Conservation (phyloP, 2,888 invertebrate genomes). For the Cotesia congregata region DNA sequence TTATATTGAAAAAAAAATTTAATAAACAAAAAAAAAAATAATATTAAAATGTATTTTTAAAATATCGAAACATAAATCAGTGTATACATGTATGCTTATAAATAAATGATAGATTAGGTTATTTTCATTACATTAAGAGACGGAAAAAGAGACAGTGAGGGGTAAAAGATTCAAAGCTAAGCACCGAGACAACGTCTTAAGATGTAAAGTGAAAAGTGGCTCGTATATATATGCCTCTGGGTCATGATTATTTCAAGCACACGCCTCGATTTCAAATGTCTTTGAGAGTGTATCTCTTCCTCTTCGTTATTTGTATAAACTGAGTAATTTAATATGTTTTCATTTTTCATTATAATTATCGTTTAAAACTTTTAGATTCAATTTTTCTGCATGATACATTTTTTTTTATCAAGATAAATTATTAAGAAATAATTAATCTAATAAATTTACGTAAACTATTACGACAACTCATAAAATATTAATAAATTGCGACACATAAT, state of each 20-base stretch:
- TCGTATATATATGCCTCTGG: constrained; percentile 63
- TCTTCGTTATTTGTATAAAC: constrained; percentile 8
- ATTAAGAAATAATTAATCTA: not conserved
- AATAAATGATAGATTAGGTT: not conserved
- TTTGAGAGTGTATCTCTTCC: constrained; percentile 59
- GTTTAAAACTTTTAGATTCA: not conserved
- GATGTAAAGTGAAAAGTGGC: constrained; percentile 49
- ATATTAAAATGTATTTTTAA: constrained; percentile 35
- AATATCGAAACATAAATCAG: not conserved
- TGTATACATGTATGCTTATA: not conserved
- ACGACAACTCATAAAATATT: not conserved
- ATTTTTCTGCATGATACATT: not conserved
- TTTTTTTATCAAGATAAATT: not conserved
- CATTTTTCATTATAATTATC: not conserved
- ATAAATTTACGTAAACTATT: not conserved
- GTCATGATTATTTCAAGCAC: constrained; percentile 70
- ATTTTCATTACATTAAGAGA: not conserved
- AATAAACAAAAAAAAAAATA: constrained; percentile 2
- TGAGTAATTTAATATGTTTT: not conserved
- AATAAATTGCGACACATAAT: constrained; percentile 7
- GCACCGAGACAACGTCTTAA: constrained; percentile 7
- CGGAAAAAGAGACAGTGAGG: constrained; percentile 29
- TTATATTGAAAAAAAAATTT: not conserved
- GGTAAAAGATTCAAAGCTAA: constrained; percentile 21
- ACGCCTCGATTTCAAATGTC: constrained; percentile 69